Conservation (phyloP, 2,797 vertebrate species). For the Enteromius radiatus region DNA sequence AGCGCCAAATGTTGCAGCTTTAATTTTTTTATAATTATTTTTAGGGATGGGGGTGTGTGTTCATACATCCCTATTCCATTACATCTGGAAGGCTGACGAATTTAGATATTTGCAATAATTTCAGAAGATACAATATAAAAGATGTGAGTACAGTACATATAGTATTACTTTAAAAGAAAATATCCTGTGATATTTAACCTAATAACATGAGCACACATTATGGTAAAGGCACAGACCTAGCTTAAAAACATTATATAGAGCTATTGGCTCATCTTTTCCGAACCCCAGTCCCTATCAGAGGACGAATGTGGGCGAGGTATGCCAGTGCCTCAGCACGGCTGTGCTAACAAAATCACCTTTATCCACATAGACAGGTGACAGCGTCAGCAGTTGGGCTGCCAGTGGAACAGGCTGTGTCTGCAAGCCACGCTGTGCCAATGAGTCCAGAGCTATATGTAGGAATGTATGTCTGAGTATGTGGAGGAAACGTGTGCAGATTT, state of each 20-base stretch:
- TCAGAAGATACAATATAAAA: constrained; percentile 26
- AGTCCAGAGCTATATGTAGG: constrained; percentile 38
- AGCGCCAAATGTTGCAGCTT: constrained; percentile 71
- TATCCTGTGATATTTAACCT: constrained; percentile 3
- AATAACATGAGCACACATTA: constrained; percentile 17
- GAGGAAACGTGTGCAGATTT: constrained; percentile 12
- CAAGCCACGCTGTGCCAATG: constrained; percentile 52
- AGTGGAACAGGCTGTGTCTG: constrained; percentile 59
- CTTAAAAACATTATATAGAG: constrained; percentile 26
- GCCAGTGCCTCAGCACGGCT: constrained; percentile 54
- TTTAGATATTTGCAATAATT: constrained; percentile 1
- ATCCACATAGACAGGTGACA: constrained; percentile 61
- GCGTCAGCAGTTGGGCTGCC: constrained; percentile 61
- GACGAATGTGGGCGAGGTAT: constrained; percentile 53
- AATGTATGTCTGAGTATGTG: constrained; percentile 44
- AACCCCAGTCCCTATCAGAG: constrained; percentile 52
- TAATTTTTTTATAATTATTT: constrained; percentile 69
- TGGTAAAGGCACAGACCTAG: constrained; percentile 16
- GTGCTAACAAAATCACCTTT: constrained; percentile 63
- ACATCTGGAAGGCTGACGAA: constrained; percentile 49
- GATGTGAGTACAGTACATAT: background rate
- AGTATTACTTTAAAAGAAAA: constrained; percentile 1
- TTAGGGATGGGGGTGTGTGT: constrained; percentile 61
- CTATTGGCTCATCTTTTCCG: constrained; percentile 40
- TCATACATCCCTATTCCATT: constrained; percentile 31